Percentiles rank a stretch among this genome's conserved stretches.
Evolutionary conservation across 2,113 vertebrate genomes (phyloP).

Genomic region (Noctilio leporinus): DNA sequence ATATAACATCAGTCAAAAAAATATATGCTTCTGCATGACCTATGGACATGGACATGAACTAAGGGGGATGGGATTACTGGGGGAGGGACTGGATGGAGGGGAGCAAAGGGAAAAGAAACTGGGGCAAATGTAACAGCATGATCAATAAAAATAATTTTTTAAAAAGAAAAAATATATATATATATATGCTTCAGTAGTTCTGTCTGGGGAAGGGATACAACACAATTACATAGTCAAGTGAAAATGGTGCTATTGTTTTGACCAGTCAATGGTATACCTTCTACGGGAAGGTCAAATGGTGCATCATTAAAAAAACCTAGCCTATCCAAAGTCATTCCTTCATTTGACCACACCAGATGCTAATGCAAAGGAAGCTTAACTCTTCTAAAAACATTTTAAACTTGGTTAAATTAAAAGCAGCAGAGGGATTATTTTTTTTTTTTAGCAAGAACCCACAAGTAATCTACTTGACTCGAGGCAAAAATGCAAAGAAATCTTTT

Average conservation of each 20-base stretch:
- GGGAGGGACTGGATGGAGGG: no score
- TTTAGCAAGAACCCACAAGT: conserved; percentile 62
- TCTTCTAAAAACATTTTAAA: conserved; percentile 63
- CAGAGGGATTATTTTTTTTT: conserved; percentile 72
- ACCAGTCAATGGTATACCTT: neutral
- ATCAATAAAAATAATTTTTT: no score
- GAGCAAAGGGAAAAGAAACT: no score
- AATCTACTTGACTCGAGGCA: conserved; percentile 68
- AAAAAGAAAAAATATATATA: no score
- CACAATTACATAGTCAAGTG: neutral
- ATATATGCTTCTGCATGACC: neutral
- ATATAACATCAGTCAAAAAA: neutral
- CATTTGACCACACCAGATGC: conserved; percentile 21
- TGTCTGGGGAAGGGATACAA: neutral
- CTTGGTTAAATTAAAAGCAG: conserved; percentile 56
- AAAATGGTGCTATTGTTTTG: neutral
- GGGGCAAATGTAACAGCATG: no score
- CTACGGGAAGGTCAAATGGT: neutral
- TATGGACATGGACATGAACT: no score
- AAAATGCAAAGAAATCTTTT: conserved; percentile 70
- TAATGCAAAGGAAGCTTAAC: conserved; percentile 52
- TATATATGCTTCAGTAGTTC: neutral
- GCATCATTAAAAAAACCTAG: neutral
- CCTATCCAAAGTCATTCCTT: neutral
- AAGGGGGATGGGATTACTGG: no score